Evolutionary conservation across 2,888 invertebrate species (phyloP), one percentile per base, ranked within the genome.

Genomic region (Melinaea menophilus): DNA sequence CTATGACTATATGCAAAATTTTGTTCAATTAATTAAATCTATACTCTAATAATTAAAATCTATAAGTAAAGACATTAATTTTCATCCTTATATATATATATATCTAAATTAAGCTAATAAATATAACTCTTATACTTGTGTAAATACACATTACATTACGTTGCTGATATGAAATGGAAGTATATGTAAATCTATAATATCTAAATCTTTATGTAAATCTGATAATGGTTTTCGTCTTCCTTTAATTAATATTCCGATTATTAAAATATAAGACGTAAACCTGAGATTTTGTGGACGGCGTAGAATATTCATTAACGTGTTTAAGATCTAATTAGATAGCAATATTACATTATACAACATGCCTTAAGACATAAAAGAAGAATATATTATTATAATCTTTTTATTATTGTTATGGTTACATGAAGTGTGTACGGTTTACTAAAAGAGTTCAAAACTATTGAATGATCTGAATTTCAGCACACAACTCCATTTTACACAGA

Each of bases 381-480:
- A 35, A 35, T 35, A 35, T 35, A 35, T 35, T 4, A 35, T 35
- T 35, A 35, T n/a, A n/a, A n/a, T n/a, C n/a, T 35, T 35, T 5
- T 35, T 35, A 0, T 35, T 5, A 9, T 2, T 2, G 2, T 2
- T 41, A 2, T 2, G 9, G 1, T 41, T 41, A 1, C 9, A 7
- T 7, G 9, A 2, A 11, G 5, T 9, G 1, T 41, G 5, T 5
- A 2, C 2, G 5, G 41, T 41, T 41, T 41, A 2, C 9, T 5
- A 5, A 9, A 7, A 41, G 1, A 7, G 41, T 41, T 1, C 0
- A 7, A 35, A 35, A 5, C 5, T 35, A 5, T 74, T 66, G 70
- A 72, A 65, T 73, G 70, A 79, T 81, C 73, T 79, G 83, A 77
- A 70, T 77, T 79, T 79, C n/a, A n/a, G n/a, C 75, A 81, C 66